A percentile compares a stretch with the other conserved stretches of the same genome.
Conservation (phyloP, 2,797 vertebrate genomes). For the Helarctos malayanus region DNA sequence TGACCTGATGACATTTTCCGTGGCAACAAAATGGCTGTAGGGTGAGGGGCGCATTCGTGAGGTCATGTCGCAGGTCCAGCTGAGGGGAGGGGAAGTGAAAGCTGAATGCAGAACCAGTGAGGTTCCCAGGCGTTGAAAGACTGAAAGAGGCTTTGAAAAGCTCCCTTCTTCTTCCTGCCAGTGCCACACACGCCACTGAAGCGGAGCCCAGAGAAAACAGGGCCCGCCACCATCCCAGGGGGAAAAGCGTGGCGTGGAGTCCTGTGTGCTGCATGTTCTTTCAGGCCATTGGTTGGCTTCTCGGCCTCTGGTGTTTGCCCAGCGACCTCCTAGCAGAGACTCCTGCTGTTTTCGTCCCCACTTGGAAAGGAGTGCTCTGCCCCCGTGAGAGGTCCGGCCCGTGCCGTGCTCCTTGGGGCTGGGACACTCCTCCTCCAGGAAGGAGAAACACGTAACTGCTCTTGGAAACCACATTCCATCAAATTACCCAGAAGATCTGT, state of each 20-base stretch:
- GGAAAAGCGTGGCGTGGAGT: accelerated
- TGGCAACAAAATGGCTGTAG: neutral
- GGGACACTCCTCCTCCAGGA: neutral
- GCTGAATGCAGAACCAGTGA: neutral
- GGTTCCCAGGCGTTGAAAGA: neutral
- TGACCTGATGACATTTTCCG: neutral
- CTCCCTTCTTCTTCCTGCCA: neutral
- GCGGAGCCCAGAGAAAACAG: neutral
- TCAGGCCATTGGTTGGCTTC: neutral
- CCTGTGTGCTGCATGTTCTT: accelerated
- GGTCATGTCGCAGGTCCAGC: neutral
- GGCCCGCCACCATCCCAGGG: neutral
- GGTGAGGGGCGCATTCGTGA: neutral
- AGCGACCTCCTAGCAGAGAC: neutral
- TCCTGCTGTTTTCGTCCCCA: neutral
- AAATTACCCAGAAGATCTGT: neutral
- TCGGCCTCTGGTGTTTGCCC: neutral
- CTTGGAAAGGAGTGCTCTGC: neutral
- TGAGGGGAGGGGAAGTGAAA: constrained; percentile 57
- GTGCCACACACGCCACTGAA: accelerated
- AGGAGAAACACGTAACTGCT: neutral
- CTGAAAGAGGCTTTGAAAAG: neutral
- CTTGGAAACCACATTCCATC: neutral
- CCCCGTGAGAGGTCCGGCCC: neutral
- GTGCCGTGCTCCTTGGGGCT: neutral